Percentiles rank a stretch among this genome's conserved stretches.
Evolutionary conservation across 2,888 invertebrate genomes (phyloP).

Genomic region (Dysmachus trigonus): DNA sequence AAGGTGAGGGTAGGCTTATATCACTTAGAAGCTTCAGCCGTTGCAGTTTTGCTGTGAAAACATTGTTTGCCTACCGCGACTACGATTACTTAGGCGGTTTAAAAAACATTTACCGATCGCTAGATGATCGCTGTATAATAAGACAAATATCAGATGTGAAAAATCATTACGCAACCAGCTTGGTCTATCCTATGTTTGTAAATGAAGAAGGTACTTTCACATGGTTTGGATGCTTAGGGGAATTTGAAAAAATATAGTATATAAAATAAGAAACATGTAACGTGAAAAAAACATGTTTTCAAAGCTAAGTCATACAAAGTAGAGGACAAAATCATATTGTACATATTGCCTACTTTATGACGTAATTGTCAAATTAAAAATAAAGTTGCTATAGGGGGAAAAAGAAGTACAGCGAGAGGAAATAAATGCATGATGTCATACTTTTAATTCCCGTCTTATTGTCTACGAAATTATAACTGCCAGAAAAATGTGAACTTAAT

Average conservation of each 20-base stretch:
- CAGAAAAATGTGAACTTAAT: no score
- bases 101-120: conserved; percentile 14
- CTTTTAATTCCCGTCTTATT: no score
- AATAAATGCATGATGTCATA: no score
- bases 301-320: no score
- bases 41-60: conserved; percentile 1
- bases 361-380: no score
- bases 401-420: no score
- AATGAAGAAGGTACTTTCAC: not conserved
- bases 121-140: conserved; percentile 14
- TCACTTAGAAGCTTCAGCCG: not conserved
- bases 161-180: not conserved
- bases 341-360: no score
- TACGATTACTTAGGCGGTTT: conserved; percentile 28
- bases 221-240: not conserved
- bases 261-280: no score
- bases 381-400: no score
- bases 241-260: not conserved
- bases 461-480: no score
- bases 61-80: conserved; percentile 16
- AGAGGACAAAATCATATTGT: no score
- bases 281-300: no score
- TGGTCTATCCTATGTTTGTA: not conserved
- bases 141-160: not conserved
- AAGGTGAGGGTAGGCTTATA: not conserved